Evolutionary conservation across 1,140 invertebrate genomes (phyloP), one percentile per base, ranked within the genome.

Genomic region (Diabrotica undecimpunctata): DNA sequence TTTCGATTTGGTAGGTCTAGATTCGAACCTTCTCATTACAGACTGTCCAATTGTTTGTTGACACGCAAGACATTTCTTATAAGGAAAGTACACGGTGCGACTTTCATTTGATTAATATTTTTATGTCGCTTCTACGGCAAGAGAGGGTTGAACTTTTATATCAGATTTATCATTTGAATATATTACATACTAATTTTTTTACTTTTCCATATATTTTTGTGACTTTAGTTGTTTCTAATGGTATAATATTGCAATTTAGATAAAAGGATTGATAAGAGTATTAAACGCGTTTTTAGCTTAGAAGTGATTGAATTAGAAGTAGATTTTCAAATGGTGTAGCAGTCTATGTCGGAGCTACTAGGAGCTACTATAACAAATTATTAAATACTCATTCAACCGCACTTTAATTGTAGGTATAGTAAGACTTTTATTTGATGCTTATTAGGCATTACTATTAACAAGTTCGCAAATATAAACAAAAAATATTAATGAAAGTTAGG

Each of bases 11-110:
- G 41, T 10, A 5, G 41, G 8, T 46, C 41, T n/a, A 46, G 58
- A 13, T 36, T 39, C 58, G 41, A 60, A 60, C 38, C 58, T 60
- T 50, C 46, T 60, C 14, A 60, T 60, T 60, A 60, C 13, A 25
- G 35, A n/a, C 12, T 12, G 37, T 57, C 55, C 25, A 57, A 57
- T 57, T 41, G 55, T 57, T 57, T 37, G 25, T 38, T 57, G 55
- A 57, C 55, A 57, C 55, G 54, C 54, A 36, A 57, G 9, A 38
- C n/a, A n/a, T 57, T 57, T 12, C 55, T 57, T 38, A 57, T 36
- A n/a, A 11, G 41, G n/a, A 46, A 25, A 25, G 25, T 25, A 46
- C 6, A 46, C 6, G 8, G 8, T 46, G 8, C 41, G 41, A 46
- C 41, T 46, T 46, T 46, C 41, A 46, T 46, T 46, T 46, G 8